Base-by-base conservation (phyloP, 2,797 vertebrate genomes). In the Vireo griseus region DNA sequence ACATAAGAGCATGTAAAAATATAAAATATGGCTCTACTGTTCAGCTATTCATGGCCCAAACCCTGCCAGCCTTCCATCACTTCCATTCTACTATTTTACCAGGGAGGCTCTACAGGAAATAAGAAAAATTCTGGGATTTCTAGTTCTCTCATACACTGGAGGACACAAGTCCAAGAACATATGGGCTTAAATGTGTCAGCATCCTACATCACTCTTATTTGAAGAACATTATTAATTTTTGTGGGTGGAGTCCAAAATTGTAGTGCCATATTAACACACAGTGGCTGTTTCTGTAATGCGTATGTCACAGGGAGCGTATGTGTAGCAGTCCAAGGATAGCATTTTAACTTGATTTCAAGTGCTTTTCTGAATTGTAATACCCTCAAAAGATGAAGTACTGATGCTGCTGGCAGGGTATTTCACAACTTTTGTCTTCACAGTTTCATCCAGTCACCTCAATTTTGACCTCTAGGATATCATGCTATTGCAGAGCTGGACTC, bases 231-330 rank as follows among this genome's bases (percentile, higher is more conserved):
- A 88, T 62, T 94, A 86, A 83, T 90, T 91, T 94, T 68, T 92
- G 82, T 90, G 89, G 76, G 85, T 75, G 82, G 82, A 94, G 91
- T 91, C 85, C 79, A 94, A 93, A 72, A 89, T 68, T 88, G 81
- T 86, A 93, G 91, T 83, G 89, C 48, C 75, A 45, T 73, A 89
- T 73, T 82, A 96, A 71, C 55, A 74, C 81, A 95, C 18, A 50
- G 94, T 75, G 51, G 40, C 73, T 93, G 58, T 50, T 92, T 63
- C 65, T 91, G 75, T 62, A 72, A 68, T 5, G 40, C 4, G 9
- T 18, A 8, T 33, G 75, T 75, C 94, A 92, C 72, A 33, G 54
- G 54, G 35, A 93, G 86, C 52, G 16, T 66, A 84, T 45, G 45
- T 18, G 67, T 24, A 89, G 76, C 75, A 89, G 73, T 31, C 51